These are phyloP conservation scores for Picus viridis DNA, from an alignment of 2,797 vertebrate genomes.

Conservation along the genomic window DNA sequence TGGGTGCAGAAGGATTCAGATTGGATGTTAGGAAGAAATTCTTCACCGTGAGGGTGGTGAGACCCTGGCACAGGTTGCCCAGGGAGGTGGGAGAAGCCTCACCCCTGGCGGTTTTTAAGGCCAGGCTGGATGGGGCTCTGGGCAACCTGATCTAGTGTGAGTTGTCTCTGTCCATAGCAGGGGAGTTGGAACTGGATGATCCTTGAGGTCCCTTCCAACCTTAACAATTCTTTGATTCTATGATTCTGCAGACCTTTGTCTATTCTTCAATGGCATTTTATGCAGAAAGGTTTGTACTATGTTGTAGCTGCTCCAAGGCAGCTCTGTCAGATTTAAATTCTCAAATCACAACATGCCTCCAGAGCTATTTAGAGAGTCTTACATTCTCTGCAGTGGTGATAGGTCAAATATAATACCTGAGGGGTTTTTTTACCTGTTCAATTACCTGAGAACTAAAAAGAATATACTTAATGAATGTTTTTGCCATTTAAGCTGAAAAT, in stretches of 20 bases:
- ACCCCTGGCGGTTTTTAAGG: too few relatives aligned
- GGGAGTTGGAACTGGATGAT: too few relatives aligned
- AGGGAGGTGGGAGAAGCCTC: too few relatives aligned
- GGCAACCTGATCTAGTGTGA: too few relatives aligned
- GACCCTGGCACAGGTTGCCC: too few relatives aligned
- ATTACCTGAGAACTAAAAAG: neutral
- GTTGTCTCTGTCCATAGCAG: too few relatives aligned
- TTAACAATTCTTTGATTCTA: too few relatives aligned
- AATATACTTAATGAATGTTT: neutral
- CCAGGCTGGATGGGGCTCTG: too few relatives aligned
- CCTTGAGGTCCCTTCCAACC: too few relatives aligned
- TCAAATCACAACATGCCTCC: neutral
- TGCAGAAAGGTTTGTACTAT: neutral
- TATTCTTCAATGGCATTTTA: neutral
- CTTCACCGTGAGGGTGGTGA: too few relatives aligned
- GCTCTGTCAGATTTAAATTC: neutral
- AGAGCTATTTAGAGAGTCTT: neutral
- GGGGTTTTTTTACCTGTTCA: neutral
- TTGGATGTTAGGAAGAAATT: too few relatives aligned
- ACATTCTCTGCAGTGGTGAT: neutral
- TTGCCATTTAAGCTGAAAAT: constrained; percentile 12
- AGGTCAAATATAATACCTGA: neutral
- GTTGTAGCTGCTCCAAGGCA: neutral
- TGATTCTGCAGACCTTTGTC: neutral
- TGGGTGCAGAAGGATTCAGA: too few relatives aligned